Base-by-base conservation (phyloP, 2,113 vertebrate genomes). In the Myrmophylax atrothorax region DNA sequence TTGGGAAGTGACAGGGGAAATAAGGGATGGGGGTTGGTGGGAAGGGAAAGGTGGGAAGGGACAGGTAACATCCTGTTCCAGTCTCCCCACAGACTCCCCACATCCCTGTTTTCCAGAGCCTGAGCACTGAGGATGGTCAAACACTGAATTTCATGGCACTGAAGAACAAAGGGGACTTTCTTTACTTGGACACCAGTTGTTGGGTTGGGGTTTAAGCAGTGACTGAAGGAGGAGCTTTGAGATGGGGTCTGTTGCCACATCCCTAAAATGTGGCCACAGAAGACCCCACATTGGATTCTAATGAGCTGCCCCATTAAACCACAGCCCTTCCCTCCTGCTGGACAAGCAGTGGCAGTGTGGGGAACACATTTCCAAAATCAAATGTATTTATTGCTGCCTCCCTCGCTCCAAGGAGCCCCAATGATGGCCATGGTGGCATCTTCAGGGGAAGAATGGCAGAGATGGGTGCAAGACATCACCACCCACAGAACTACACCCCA, bases 221-320 rank as follows among this genome's bases (percentile, higher is more conserved):
- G 81, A 93, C 66, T 84, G 90, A 95, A 97, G 93, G 55, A 97
- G 90, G 84, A 89, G 78, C 70, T 76, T 90, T 84, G 33, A 69
- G 72, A 74, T 53, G 89, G 77, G 92, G 16, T 94, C 94, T 81
- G 91, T 44, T 81, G 96, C 76, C 56, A 52, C 8, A 9, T 49
- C 87, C 80, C 89, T 74, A 88, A 97, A 90, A 64, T 0, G 42
- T 4, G 52, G 95, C 84, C 96, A 97, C 96, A 97, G 52, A 68
- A 97, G 96, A 93, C 38, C 84, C 89, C 74, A 84, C 16, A 12
- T 18, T 92, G 96, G 66, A 77, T 96, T 95, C 97, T 89, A 93
- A 94, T 69, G 84, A 0, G 53, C 16, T 42, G 85, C 58, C 74
- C 77, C 40, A 70, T 85, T 66, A 96, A 76, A 96, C 84, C 73